Conservation (phyloP, 2,888 invertebrate genomes). For the Hermaeophaga mercurialis region DNA sequence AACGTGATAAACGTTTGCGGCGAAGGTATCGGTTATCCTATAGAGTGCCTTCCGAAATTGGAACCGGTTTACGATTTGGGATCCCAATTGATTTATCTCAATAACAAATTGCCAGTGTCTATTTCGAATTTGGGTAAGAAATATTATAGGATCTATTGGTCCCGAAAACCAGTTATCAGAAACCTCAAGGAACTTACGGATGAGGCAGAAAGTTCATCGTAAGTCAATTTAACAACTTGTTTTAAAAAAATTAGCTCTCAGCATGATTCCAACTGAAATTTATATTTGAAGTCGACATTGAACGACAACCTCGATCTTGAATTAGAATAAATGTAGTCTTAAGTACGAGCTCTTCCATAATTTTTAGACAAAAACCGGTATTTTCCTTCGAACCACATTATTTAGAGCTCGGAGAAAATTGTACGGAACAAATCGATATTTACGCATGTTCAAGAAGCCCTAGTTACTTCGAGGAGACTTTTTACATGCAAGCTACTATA, state of each 20-base stretch:
- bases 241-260: not conserved
- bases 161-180: constrained; percentile 44
- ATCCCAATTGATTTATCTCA: constrained; percentile 65
- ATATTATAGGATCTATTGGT: constrained; percentile 62
- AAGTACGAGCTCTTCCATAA: too few relatives aligned
- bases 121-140: constrained; percentile 64
- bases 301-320: too few relatives aligned
- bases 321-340: too few relatives aligned
- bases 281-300: too few relatives aligned
- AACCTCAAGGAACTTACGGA: constrained; percentile 39
- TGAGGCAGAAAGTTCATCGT: constrained; percentile 11
- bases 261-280: too few relatives aligned
- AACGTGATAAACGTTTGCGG: constrained; percentile 60
- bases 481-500: constrained; percentile 65
- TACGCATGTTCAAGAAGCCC: constrained; percentile 49
- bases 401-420: constrained; percentile 59
- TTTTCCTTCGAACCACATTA: constrained; percentile 59
- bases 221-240: not conserved
- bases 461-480: constrained; percentile 60
- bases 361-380: constrained; percentile 51
- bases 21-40: constrained; percentile 69
- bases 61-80: constrained; percentile 65
- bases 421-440: constrained; percentile 48
- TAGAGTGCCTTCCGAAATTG: constrained; percentile 66
- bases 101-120: constrained; percentile 55